phyloP scores from a whole-genome alignment of 2,797 vertebrate genomes.

The Tokudaia muenninki region DNA sequence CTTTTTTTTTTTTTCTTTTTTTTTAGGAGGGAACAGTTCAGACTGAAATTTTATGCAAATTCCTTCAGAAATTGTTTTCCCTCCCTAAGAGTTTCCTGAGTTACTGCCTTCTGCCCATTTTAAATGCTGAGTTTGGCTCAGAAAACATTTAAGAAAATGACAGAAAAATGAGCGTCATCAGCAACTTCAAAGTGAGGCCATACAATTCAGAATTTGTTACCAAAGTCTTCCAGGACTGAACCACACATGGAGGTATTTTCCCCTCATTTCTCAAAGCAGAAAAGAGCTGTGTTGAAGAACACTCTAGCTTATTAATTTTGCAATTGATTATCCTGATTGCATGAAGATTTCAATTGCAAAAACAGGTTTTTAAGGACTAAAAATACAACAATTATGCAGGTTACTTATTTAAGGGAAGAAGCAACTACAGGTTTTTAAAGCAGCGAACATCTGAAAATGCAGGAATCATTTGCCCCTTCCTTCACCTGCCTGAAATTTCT shows the following conservation, averaged over 20 bases:
- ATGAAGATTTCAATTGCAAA: conserved; percentile 83
- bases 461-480: conserved; percentile 56
- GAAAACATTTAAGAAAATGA: conserved; percentile 81
- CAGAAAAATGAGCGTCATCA: conserved; percentile 77
- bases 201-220: conserved; percentile 77
- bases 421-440: conserved; percentile 73
- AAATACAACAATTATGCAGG: conserved; percentile 80
- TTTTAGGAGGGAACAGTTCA: conserved; percentile 59
- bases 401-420: conserved; percentile 73
- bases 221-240: conserved; percentile 64
- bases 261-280: conserved; percentile 71
- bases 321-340: conserved; percentile 83
- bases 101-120: conserved; percentile 73
- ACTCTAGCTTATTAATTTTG: conserved; percentile 81
- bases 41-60: conserved; percentile 68
- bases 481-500: conserved; percentile 67
- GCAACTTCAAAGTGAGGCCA: conserved; percentile 75
- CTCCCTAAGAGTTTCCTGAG: conserved; percentile 48
- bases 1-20: conserved; percentile 32
- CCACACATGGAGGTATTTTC: conserved; percentile 74
- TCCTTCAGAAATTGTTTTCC: conserved; percentile 62
- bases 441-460: conserved; percentile 63
- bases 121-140: conserved; percentile 71
- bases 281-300: conserved; percentile 68
- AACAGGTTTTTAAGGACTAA: conserved; percentile 80